Evolutionary conservation across 2,888 invertebrate species (phyloP).

Genomic region (Agriopis marginaria): DNA sequence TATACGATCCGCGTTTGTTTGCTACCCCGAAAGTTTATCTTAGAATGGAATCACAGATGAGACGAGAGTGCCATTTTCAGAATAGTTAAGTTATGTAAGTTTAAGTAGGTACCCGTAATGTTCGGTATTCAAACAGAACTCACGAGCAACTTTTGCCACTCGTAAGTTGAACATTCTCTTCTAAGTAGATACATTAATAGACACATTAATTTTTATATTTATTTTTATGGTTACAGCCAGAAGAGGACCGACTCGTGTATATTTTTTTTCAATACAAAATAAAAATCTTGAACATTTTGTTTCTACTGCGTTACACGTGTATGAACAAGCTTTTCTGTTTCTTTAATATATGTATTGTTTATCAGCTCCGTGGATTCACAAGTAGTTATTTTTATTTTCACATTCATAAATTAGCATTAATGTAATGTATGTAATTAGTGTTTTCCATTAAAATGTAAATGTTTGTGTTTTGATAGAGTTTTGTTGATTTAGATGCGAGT

Average conservation of each 20-base stretch:
- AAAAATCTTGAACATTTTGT: constrained; percentile 5
- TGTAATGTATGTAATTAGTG: constrained; percentile 75
- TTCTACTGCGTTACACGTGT: constrained; percentile 13
- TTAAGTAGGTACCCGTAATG: constrained; percentile 35
- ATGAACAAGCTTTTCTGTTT: constrained; percentile 16
- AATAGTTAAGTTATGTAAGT: constrained; percentile 40
- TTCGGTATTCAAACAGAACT: constrained; percentile 35
- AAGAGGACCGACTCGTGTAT: constrained; percentile 12
- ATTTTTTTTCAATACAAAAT: constrained; percentile 19
- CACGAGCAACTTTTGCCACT: constrained; percentile 29
- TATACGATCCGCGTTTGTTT: constrained; percentile 52
- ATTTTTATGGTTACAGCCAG: constrained; percentile 5
- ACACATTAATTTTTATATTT: too few species aligned
- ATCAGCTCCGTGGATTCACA: constrained; percentile 30
- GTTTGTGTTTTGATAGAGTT: constrained; percentile 71
- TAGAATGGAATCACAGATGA: constrained; percentile 39
- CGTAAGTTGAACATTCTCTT: constrained; percentile 26
- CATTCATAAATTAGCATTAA: constrained; percentile 73
- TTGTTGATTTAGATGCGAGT: constrained; percentile 65
- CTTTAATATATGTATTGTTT: constrained; percentile 1
- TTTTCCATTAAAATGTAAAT: constrained; percentile 73
- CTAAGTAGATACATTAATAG: constrained; percentile 29
- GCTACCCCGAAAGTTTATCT: constrained; percentile 66
- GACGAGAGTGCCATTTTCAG: constrained; percentile 41
- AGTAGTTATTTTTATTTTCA: constrained; percentile 53